Evolutionary conservation across 2,888 invertebrate genomes (phyloP), one percentile per base, ranked within the genome.

Genomic region (Vesta saturnalis): DNA sequence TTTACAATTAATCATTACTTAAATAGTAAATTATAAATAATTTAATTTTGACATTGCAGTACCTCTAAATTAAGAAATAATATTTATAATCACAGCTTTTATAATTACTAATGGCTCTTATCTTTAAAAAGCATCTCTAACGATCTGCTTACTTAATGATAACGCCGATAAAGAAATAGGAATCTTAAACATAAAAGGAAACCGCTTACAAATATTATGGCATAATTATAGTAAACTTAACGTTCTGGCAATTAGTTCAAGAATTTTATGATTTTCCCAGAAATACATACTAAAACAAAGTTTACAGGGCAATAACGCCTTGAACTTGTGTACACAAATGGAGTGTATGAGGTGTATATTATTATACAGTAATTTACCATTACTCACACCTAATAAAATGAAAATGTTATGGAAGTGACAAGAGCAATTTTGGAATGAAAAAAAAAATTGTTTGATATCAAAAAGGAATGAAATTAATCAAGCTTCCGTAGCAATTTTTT

Each of bases 191-290:
- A 62, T 62, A 39, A 64, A 64, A 64, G 64, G 64, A 57, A 55
- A 39, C 64, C 64, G 64, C 64, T 18, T 3, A 49, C 47, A 35
- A 64, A 49, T 52, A 49, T 52, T 55, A 39, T 39, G 55, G 43
- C 55, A 55, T 62, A 62, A 64, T 57, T 64, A 35, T 18, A 19
- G 30, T 49, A 19, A 47, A 18, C 39, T 43, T 35, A 43, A 63
- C 62, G 18, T 22, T 21, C 22, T 10, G 47, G 64, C 64, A 64
- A 64, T 64, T 64, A 64, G 64, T 58, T 64, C 19, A 30, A 57
- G 57, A 64, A 64, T 47, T 64, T 64, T 64, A 64, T 16, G 64
- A 64, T 58, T 64, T 64, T 64, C 64, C 58, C 58, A 64, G 64
- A 64, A 64, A 64, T 15, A 64, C 39, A 19, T 39, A 35, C 18